Base-by-base conservation (phyloP, 2,113 vertebrate species). In the Megaceryle torquata region DNA sequence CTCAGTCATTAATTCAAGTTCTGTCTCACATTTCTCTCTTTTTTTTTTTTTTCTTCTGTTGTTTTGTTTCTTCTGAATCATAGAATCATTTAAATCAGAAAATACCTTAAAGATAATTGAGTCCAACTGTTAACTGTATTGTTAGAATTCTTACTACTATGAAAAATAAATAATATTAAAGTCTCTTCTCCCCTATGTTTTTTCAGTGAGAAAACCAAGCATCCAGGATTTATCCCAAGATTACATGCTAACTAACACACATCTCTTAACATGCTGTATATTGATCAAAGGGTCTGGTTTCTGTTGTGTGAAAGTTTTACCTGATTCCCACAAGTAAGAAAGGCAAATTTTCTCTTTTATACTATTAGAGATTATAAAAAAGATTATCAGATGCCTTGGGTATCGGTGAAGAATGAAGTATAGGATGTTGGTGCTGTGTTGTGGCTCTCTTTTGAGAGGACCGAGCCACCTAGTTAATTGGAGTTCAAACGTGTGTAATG, bases 241-340 rank as follows among this genome's bases (percentile, higher is more conserved):
- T 92, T 94, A 78, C 48, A 67, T 28, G 48, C 19, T 77, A 75
- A 51, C 37, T 77, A 75, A 51, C 37, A 82, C 69, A 76, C 16
- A 1, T 87, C 94, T 89, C 89, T 89, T 48, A 80, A 57, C 0
- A 0, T 85, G 43, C 37, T 74, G 26, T n/a, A 18, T 81, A 22
- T 68, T 91, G 76, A 93, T 95, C 89, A 96, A 96, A 94, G 89
- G 31, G 15, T 90, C 70, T 82, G 72, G 48, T 6, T 87, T 89
- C 68, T 87, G 35, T 65, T 74, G 10, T 2, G 3, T 93, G 68
- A 91, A 89, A 76, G 18, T 80, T 60, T 37, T 65, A 80, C 60
- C 37, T 88, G 77, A 72, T 82, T 93, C 75, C 51, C 63, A 76
- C 29, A 88, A 91, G 59, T 31, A 86, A 21, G 25, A 89, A 95